Percentiles rank a stretch among this genome's conserved stretches.
phyloP scores from a whole-genome alignment of 1,140 invertebrate genomes.

The Diplogasteroides magnus region DNA sequence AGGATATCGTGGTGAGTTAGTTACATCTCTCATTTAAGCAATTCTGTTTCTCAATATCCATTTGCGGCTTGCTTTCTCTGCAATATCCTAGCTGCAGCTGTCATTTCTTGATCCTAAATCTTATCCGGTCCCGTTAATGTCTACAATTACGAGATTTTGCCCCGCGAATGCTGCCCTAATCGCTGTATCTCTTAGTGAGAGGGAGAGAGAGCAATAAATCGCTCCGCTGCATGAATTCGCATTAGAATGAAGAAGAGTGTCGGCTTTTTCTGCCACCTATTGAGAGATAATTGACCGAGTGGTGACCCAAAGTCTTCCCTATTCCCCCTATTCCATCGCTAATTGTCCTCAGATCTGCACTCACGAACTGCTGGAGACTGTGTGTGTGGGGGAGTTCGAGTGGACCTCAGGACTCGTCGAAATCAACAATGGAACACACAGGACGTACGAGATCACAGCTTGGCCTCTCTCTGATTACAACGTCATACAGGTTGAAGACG shows the following conservation, averaged over 20 bases:
- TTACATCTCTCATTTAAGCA: background rate
- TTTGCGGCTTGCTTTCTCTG: background rate
- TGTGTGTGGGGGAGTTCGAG: conserved; percentile 9
- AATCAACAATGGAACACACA: conserved; percentile 24
- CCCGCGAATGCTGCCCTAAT: background rate
- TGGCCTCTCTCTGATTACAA: background rate
- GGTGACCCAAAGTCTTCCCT: background rate
- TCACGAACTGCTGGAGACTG: background rate
- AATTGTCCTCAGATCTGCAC: background rate
- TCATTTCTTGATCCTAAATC: too few relatives aligned
- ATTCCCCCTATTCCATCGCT: too few relatives aligned
- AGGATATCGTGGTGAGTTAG: background rate
- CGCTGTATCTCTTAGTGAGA: background rate
- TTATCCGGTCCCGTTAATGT: too few relatives aligned
- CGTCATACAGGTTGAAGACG: conserved; percentile 7
- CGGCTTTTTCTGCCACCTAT: background rate
- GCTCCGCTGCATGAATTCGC: background rate
- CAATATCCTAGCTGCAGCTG: too few relatives aligned
- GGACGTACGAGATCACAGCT: conserved; percentile 5
- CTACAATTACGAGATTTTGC: too few relatives aligned
- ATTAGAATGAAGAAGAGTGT: background rate
- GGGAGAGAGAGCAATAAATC: background rate
- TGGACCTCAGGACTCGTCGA: conserved; percentile 18
- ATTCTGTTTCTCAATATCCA: background rate
- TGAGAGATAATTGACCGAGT: background rate